Percentiles rank a stretch among this genome's conserved stretches.
Evolutionary conservation across 2,888 invertebrate species (phyloP).

Genomic region (Octodonta nipae): DNA sequence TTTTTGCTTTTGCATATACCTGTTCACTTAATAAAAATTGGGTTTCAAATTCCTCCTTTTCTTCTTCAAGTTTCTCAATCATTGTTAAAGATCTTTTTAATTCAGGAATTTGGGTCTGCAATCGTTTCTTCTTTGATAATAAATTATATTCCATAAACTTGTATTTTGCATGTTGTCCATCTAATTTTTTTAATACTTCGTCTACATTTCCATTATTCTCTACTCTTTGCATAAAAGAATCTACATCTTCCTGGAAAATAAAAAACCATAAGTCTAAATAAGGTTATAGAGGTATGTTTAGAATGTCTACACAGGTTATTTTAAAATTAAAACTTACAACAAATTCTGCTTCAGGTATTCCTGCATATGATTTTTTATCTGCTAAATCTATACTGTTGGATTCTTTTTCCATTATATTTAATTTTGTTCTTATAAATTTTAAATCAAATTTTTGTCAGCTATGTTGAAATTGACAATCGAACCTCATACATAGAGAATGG

Average conservation of each 20-base stretch:
- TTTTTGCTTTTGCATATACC: slow-evolving; percentile 60
- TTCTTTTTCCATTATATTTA: not conserved
- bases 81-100: slow-evolving; percentile 80
- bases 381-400: slow-evolving; percentile 19
- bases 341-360: slow-evolving; percentile 79
- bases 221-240: slow-evolving; percentile 73
- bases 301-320: slow-evolving; percentile 1
- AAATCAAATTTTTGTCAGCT: too few species aligned
- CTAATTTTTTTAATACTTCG: slow-evolving; percentile 69
- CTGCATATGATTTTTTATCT: slow-evolving; percentile 54
- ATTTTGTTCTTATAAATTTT: too few species aligned
- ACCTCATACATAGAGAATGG: too few species aligned
- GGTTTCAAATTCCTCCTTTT: slow-evolving; percentile 69
- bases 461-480: too few species aligned
- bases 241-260: slow-evolving; percentile 75
- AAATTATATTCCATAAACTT: slow-evolving; percentile 94
- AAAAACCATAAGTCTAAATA: slow-evolving; percentile 14
- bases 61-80: slow-evolving; percentile 74
- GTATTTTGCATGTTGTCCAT: slow-evolving; percentile 91
- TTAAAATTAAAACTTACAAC: slow-evolving; percentile 48
- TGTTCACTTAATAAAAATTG: slow-evolving; percentile 88
- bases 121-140: slow-evolving; percentile 68
- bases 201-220: slow-evolving; percentile 76
- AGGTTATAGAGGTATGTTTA: too few species aligned
- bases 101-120: slow-evolving; percentile 89